Evolutionary conservation across 1,140 invertebrate species (phyloP).

Genomic region (Trachelipus rathkii): DNA sequence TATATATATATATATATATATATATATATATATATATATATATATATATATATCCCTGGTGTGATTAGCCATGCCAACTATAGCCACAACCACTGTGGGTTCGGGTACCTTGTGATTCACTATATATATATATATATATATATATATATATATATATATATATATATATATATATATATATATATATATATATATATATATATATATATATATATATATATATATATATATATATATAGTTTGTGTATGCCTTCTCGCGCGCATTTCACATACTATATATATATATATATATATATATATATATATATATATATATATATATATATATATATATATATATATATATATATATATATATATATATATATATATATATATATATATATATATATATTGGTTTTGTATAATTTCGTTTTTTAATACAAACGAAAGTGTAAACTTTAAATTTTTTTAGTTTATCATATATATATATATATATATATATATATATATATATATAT

Average conservation of each 20-base stretch:
- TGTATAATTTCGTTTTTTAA: no score
- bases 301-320: no score
- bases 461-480: not conserved
- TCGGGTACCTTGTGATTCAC: no score
- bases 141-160: constrained; percentile 17
- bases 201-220: constrained; percentile 18
- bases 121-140: not conserved
- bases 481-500: constrained; percentile 21
- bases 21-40: constrained; percentile 20
- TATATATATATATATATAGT: constrained; percentile 18
- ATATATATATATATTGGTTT: constrained; percentile 18
- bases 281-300: not conserved
- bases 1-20: constrained; percentile 20
- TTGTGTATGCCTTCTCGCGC: no score
- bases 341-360: constrained; percentile 22
- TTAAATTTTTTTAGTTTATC: no score
- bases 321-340: constrained; percentile 5
- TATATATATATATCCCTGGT: not conserved
- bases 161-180: constrained; percentile 16
- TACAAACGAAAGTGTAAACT: no score
- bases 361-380: constrained; percentile 20
- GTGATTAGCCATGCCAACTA: no score
- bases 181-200: constrained; percentile 18
- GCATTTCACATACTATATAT: no score
- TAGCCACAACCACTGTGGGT: no score